phyloP scores from a whole-genome alignment of 2,888 invertebrate species.

The Leucania comma region DNA sequence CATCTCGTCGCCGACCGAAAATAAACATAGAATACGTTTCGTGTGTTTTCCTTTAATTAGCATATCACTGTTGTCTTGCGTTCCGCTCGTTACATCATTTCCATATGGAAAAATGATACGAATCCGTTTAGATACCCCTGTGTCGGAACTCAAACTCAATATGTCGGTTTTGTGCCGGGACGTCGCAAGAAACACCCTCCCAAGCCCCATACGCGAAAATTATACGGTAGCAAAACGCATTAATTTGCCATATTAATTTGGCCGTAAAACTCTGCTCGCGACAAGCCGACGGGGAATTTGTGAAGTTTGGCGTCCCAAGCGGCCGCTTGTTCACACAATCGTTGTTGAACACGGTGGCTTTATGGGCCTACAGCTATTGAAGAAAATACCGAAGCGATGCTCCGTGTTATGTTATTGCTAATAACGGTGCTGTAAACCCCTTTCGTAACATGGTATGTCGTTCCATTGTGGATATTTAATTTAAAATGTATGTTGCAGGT shows the following conservation, averaged over 20 bases:
- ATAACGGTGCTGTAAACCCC: slow-evolving; percentile 81
- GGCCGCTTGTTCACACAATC: slow-evolving; percentile 89
- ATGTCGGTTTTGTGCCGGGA: slow-evolving; percentile 66
- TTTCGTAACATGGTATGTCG: slow-evolving; percentile 70
- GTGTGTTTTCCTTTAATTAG: slow-evolving; percentile 90
- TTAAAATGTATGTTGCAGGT: slow-evolving; percentile 37
- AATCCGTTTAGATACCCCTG: slow-evolving; percentile 72
- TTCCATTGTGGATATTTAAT: slow-evolving; percentile 62
- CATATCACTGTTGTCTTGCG: slow-evolving; percentile 90
- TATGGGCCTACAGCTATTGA: slow-evolving; percentile 83
- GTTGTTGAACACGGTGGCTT: slow-evolving; percentile 77
- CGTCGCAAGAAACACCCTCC: slow-evolving; percentile 86
- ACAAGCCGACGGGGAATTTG: slow-evolving; percentile 87
- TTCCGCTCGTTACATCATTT: slow-evolving; percentile 86
- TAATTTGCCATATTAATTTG: slow-evolving; percentile 91
- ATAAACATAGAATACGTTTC: slow-evolving; percentile 83
- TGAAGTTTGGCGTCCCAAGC: slow-evolving; percentile 88
- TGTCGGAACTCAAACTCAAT: slow-evolving; percentile 62
- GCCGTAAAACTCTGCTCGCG: slow-evolving; percentile 91
- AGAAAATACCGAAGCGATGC: slow-evolving; percentile 78
- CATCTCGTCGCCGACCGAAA: slow-evolving; percentile 81
- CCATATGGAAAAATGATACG: slow-evolving; percentile 90
- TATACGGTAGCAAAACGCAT: slow-evolving; percentile 89
- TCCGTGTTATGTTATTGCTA: slow-evolving; percentile 82
- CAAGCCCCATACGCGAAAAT: slow-evolving; percentile 82